Evolutionary conservation across 2,113 vertebrate genomes (phyloP).

Genomic region (Trogon surrucura): DNA sequence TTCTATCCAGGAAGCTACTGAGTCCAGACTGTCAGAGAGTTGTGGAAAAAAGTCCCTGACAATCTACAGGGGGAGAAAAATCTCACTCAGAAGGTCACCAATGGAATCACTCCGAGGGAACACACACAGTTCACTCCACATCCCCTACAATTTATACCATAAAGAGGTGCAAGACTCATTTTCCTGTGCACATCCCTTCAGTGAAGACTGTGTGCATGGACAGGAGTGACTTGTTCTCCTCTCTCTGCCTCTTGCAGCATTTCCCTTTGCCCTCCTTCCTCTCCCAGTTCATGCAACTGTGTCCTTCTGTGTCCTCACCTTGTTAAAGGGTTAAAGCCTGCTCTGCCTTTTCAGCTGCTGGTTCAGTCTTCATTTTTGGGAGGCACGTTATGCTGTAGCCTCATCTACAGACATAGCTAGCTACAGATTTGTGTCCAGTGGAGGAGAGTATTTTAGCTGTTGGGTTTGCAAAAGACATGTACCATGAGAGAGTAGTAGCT

Average conservation of each 20-base stretch:
- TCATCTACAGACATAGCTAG: background rate
- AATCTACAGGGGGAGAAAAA: background rate
- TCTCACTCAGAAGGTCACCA: background rate
- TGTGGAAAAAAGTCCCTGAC: background rate
- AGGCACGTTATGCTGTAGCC: background rate
- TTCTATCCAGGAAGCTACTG: background rate
- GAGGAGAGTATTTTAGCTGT: background rate
- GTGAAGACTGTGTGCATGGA: background rate
- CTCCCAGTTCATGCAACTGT: background rate
- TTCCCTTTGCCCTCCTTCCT: background rate
- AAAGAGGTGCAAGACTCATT: background rate
- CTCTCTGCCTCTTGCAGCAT: background rate
- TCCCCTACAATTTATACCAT: background rate
- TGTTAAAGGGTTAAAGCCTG: background rate
- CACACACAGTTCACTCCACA: background rate
- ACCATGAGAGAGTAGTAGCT: background rate
- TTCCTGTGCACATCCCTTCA: background rate
- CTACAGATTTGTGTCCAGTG: background rate
- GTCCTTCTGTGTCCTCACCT: background rate
- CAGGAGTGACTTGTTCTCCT: background rate
- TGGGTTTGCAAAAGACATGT: background rate
- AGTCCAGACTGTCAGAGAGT: background rate
- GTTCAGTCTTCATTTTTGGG: background rate
- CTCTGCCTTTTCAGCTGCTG: background rate
- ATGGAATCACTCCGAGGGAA: background rate